phyloP scores from a whole-genome alignment of 2,113 vertebrate genomes.

The Aix galericulata region DNA sequence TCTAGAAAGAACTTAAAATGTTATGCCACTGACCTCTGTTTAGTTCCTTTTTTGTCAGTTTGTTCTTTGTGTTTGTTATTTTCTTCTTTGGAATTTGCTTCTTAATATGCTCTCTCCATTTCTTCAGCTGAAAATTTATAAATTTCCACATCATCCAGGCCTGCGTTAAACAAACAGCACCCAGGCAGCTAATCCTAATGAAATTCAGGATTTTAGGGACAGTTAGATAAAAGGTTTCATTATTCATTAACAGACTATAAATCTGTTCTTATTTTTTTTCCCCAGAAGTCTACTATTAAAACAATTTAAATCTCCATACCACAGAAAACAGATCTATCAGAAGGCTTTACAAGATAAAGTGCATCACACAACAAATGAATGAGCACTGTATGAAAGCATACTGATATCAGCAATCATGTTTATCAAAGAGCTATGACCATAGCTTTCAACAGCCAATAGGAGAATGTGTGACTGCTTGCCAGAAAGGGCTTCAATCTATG shows the following conservation, averaged over 20 bases:
- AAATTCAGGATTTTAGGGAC: neutral
- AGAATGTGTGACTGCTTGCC: neutral
- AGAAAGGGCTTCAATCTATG: neutral
- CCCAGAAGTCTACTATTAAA: neutral
- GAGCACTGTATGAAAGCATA: neutral
- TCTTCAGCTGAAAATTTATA: slow-evolving; percentile 88
- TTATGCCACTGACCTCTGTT: slow-evolving; percentile 69
- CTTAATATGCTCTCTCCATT: slow-evolving; percentile 84
- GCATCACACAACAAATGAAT: neutral
- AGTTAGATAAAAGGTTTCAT: neutral
- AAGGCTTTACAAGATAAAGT: neutral
- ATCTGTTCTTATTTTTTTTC: neutral
- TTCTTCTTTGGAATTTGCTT: slow-evolving; percentile 82
- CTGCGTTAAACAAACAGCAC: slow-evolving; percentile 85
- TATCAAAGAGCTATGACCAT: neutral
- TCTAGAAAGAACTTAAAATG: neutral
- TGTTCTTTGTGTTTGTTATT: slow-evolving; percentile 78
- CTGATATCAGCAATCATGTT: neutral
- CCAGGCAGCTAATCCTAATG: slow-evolving; percentile 83
- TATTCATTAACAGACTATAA: neutral
- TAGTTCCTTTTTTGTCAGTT: slow-evolving; percentile 78
- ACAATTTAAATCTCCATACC: neutral
- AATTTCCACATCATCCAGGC: slow-evolving; percentile 93
- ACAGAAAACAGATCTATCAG: neutral
- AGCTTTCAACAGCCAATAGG: neutral